A percentile compares a stretch with the other conserved stretches of the same genome.
Evolutionary conservation across 2,113 vertebrate genomes (phyloP).

Genomic region (Deroptyus accipitrinus): DNA sequence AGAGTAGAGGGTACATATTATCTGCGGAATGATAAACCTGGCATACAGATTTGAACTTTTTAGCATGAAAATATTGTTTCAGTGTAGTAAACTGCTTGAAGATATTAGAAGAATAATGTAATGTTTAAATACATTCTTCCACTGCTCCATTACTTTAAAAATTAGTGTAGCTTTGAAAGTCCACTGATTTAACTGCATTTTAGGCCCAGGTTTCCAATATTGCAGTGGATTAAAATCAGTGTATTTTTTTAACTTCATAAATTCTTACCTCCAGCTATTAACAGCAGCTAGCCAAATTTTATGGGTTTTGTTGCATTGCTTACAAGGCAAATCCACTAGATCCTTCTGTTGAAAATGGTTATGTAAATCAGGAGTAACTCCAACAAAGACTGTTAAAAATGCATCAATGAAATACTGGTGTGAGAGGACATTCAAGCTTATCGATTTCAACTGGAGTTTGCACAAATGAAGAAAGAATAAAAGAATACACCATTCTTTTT

Average conservation of each 20-base stretch:
- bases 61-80: neutral
- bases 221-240: neutral
- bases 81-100: neutral
- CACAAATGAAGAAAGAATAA: neutral
- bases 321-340: slow-evolving; percentile 9
- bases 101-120: neutral
- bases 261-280: neutral
- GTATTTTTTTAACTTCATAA: neutral
- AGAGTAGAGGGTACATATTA: neutral
- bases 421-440: neutral
- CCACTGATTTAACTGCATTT: neutral
- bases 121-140: neutral
- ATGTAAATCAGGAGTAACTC: neutral
- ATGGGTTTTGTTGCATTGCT: neutral
- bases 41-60: neutral
- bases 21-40: neutral
- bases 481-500: neutral
- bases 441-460: neutral
- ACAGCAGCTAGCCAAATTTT: neutral
- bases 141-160: neutral
- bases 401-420: neutral
- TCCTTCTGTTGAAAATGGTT: neutral
- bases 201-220: neutral
- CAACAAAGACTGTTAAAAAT: neutral
- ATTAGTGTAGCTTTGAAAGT: neutral